Evolutionary conservation across 2,888 invertebrate species (phyloP).

Genomic region (Nomada hirtipes): DNA sequence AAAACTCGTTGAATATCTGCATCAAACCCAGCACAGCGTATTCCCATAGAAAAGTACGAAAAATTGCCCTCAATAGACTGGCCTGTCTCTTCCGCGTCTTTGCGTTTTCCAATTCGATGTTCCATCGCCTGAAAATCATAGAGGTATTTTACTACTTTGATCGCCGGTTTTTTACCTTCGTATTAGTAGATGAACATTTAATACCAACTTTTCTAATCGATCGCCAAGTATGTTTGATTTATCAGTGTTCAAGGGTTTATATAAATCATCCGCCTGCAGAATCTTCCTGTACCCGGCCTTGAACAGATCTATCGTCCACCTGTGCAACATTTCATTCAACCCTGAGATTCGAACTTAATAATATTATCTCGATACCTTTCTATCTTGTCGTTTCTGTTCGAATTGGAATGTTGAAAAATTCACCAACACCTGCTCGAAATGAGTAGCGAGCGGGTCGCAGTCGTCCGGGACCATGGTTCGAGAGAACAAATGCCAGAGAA

Average conservation of each 20-base stretch:
- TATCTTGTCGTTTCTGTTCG: too few relatives aligned
- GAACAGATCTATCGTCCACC: slow-evolving; percentile 92
- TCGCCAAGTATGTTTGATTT: slow-evolving; percentile 89
- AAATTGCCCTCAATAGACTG: slow-evolving; percentile 84
- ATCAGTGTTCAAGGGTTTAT: slow-evolving; percentile 89
- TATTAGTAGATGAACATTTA: not conserved
- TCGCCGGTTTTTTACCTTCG: not conserved
- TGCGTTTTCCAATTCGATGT: slow-evolving; percentile 82
- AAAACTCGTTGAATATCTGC: slow-evolving; percentile 83
- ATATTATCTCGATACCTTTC: too few relatives aligned
- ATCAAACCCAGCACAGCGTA: slow-evolving; percentile 84
- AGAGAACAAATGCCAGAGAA: not conserved
- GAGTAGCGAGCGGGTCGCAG: not conserved
- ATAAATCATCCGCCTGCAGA: slow-evolving; percentile 90
- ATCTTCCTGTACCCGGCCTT: slow-evolving; percentile 90
- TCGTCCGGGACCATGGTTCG: not conserved
- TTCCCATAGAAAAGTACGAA: slow-evolving; percentile 83
- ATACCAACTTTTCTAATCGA: slow-evolving; percentile 87
- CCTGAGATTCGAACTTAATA: too few relatives aligned
- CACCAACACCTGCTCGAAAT: not conserved
- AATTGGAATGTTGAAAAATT: too few relatives aligned
- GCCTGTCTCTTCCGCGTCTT: slow-evolving; percentile 80
- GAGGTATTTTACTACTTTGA: not conserved
- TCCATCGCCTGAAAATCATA: slow-evolving; percentile 84
- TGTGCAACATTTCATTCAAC: slow-evolving; percentile 78